These are phyloP conservation scores for Hermaeophaga mercurialis DNA, from an alignment of 2,888 invertebrate species.

Conservation along the genomic window DNA sequence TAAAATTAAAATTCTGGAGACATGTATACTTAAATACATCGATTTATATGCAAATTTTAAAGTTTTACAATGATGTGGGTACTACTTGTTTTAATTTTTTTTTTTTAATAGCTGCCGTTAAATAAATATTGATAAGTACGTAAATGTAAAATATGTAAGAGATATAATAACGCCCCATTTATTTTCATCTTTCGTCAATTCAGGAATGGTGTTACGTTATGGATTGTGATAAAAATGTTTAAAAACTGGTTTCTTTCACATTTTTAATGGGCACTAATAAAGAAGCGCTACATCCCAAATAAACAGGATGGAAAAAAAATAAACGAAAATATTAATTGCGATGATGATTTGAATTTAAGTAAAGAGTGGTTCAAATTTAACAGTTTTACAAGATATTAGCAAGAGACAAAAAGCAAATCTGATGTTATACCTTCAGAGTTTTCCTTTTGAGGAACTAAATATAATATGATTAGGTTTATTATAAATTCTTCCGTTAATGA, in stretches of 20 bases:
- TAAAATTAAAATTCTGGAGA: constrained; percentile 3
- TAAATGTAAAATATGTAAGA: background rate
- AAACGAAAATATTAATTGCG: too few relatives aligned
- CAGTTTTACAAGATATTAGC: too few relatives aligned
- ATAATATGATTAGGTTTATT: too few relatives aligned
- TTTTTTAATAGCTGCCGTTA: constrained; percentile 7
- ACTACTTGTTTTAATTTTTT: background rate
- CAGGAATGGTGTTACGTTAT: background rate
- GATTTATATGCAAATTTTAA: constrained; percentile 8
- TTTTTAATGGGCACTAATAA: background rate
- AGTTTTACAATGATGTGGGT: background rate
- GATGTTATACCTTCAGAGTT: too few relatives aligned
- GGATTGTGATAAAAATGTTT: background rate
- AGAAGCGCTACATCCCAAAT: background rate
- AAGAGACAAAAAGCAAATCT: too few relatives aligned
- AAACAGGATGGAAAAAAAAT: too few relatives aligned
- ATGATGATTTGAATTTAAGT: too few relatives aligned
- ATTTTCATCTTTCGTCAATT: constrained; percentile 5
- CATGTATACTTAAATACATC: constrained; percentile 1
- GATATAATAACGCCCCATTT: too few relatives aligned
- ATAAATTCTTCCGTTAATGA: too few relatives aligned
- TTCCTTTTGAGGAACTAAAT: too few relatives aligned
- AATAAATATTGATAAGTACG: constrained; percentile 11
- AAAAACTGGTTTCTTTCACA: constrained; percentile 13
- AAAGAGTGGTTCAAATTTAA: too few relatives aligned